Percentiles rank a stretch among this genome's conserved stretches.
Conservation (phyloP, 2,888 invertebrate species). For the Malthinus seriepunctatus region DNA sequence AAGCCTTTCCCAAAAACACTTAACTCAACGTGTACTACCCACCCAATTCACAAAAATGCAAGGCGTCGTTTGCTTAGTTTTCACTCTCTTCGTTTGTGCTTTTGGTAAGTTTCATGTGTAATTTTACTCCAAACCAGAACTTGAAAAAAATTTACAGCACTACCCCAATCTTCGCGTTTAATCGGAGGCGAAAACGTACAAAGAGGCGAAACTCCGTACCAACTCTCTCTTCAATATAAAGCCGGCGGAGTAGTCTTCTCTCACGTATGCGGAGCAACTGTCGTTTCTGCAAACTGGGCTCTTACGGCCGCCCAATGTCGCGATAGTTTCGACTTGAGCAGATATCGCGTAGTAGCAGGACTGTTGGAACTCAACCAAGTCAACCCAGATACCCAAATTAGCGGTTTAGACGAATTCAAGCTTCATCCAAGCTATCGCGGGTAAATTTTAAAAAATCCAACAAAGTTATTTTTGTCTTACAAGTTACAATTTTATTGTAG, state of each 20-base stretch:
- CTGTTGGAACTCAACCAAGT: slow-evolving; percentile 33
- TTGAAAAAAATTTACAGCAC: no score
- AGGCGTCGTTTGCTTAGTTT: background rate
- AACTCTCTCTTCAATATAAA: slow-evolving; percentile 48
- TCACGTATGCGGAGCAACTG: slow-evolving; percentile 11
- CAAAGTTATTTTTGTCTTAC: no score
- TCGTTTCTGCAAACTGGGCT: background rate
- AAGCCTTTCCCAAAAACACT: no score
- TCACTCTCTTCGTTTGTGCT: background rate
- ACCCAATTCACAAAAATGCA: background rate
- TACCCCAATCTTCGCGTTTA: background rate
- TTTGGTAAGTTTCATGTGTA: slow-evolving; percentile 9
- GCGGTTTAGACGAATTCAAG: slow-evolving; percentile 21
- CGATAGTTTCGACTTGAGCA: slow-evolving; percentile 2
- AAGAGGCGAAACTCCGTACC: slow-evolving; percentile 56
- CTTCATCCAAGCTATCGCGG: slow-evolving; percentile 34
- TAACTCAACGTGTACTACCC: no score
- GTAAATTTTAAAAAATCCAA: slow-evolving; percentile 15
- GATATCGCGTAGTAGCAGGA: slow-evolving; percentile 36
- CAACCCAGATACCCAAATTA: slow-evolving; percentile 25
- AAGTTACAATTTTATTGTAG: slow-evolving; percentile 16
- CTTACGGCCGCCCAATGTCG: slow-evolving; percentile 12
- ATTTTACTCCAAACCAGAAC: no score
- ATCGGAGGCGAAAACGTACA: slow-evolving; percentile 57
- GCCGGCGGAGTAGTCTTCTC: background rate